These are phyloP conservation scores for Cyphomyrus plagiostoma DNA, from an alignment of 2,113 vertebrate genomes.

Conservation along the genomic window DNA sequence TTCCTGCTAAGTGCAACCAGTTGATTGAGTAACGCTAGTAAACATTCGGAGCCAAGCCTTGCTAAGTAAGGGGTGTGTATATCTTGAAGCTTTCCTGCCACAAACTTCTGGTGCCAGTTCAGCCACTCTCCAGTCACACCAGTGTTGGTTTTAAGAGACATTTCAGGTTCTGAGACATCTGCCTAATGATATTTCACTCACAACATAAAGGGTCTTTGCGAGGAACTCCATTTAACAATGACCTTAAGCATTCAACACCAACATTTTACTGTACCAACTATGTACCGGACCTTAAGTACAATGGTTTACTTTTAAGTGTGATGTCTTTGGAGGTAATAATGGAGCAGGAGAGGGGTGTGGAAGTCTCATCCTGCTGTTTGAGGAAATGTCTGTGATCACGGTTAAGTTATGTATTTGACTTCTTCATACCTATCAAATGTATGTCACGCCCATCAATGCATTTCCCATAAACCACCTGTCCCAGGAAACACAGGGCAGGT, in stretches of 20 bases:
- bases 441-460: not conserved
- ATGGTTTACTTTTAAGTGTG: not conserved
- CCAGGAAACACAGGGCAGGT: not conserved
- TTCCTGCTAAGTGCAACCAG: slow-evolving; percentile 42
- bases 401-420: not conserved
- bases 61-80: not conserved
- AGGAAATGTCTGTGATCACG: not conserved
- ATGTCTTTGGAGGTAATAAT: not conserved
- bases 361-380: not conserved
- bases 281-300: not conserved
- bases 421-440: not conserved
- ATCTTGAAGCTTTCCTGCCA: no score
- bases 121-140: not conserved
- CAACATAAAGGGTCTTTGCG: not conserved
- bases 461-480: not conserved
- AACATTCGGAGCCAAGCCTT: slow-evolving; percentile 6
- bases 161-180: not conserved
- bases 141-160: not conserved
- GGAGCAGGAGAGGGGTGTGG: not conserved
- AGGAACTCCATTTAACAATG: not conserved
- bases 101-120: not conserved
- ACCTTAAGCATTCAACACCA: not conserved
- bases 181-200: not conserved
- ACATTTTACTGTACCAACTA: not conserved
- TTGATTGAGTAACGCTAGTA: slow-evolving; percentile 31